Base-by-base conservation (phyloP, 2,888 invertebrate genomes). In the Hydropsyche betteni region DNA sequence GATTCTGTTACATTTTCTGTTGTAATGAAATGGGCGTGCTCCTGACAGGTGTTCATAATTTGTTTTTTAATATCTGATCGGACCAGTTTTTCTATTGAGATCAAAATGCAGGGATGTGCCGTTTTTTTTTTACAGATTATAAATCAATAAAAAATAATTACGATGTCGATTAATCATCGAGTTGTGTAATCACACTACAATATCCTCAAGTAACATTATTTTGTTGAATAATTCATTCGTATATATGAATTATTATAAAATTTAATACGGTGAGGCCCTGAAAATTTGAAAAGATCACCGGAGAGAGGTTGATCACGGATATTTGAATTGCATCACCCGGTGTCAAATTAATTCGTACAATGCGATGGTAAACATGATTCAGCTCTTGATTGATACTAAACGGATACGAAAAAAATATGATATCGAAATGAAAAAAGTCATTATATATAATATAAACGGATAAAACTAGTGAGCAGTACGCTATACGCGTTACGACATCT, bases 1-100 rank as follows among this genome's bases (percentile, higher is more conserved):
- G 69, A 69, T 44, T 69, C 38, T 69, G 69, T 69, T 69, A 69
- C 69, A 44, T 69, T 69, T 69, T 38, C 69, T 44, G 51, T 44
- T 58, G 44, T 44, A 69, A 69, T 69, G 44, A 69, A 69, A 69
- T 69, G 69, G 69, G 69, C 69, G 69, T 69, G 51, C 69, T 69
- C 69, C 14, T 74, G 76, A 76, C 76, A 76, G 72, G 74, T 74
- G 74, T 76, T 74, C 74, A 72, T 76, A 74, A 76, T 76, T 76
- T 74, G 74, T 64, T 74, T 53, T 70, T 74, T 64, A 52, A 74
- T 70, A 76, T 58, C 38, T 72, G 50, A 74, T 74, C 74, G 50
- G 71, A 76, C 76, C 74, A 51, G 74, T 74, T 76, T 71, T 50
- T 69, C 36, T 52, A 69, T 34, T 38, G 34, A 24, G 36, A 16